A percentile compares a stretch with the other conserved stretches of the same genome.
Evolutionary conservation across 2,797 vertebrate species (phyloP).

Genomic region (Rhinatrema bivittatum): DNA sequence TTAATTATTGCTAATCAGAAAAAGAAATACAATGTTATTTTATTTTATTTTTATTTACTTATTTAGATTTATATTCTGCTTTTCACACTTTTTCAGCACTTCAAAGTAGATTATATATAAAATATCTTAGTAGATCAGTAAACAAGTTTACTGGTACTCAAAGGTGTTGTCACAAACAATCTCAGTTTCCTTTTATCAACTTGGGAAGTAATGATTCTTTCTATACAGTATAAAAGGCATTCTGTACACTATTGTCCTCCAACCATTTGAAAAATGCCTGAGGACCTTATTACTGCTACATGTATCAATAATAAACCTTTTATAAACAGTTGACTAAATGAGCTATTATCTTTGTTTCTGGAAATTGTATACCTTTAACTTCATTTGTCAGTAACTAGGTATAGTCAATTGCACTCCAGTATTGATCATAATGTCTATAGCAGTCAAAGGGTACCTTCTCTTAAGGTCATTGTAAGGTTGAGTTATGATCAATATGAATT

Average conservation of each 20-base stretch:
- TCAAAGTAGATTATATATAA: too few species aligned
- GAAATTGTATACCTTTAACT: slow-evolving; percentile 56
- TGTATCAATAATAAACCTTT: slow-evolving; percentile 66
- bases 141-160: too few species aligned
- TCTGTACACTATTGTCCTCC: slow-evolving; percentile 57
- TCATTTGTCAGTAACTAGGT: slow-evolving; percentile 74
- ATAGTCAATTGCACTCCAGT: slow-evolving; percentile 65
- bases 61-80: too few species aligned
- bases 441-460: slow-evolving; percentile 62
- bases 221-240: slow-evolving; percentile 46
- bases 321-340: slow-evolving; percentile 57
- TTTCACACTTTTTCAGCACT: too few species aligned
- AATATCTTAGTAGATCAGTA: too few species aligned
- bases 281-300: slow-evolving; percentile 63
- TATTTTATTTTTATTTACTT: too few species aligned
- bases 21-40: too few species aligned
- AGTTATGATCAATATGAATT: slow-evolving; percentile 80
- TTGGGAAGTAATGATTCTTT: slow-evolving; percentile 59
- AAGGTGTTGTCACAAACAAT: too few species aligned
- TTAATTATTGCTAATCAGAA: too few species aligned
- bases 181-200: slow-evolving; percentile 24
- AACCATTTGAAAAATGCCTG: slow-evolving; percentile 49
- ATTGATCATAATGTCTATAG: slow-evolving; percentile 81
- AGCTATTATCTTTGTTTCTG: slow-evolving; percentile 65
- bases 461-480: slow-evolving; percentile 74